phyloP scores from a whole-genome alignment of 2,888 invertebrate species.

The Mythimna lalbum region DNA sequence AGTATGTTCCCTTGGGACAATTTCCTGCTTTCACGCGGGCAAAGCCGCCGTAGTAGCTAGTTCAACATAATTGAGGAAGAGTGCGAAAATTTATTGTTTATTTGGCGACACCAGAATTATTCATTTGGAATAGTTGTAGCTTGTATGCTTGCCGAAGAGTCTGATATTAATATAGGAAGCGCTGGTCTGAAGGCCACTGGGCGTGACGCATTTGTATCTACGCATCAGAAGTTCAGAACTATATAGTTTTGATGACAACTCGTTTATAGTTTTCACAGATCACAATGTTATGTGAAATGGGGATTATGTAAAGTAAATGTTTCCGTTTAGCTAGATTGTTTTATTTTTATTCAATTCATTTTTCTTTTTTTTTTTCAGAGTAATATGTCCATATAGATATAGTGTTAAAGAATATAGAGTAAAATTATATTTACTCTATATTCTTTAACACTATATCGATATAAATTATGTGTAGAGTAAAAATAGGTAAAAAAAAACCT shows the following conservation, averaged over 20 bases:
- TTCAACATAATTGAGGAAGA: slow-evolving; percentile 68
- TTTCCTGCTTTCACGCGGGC: neutral
- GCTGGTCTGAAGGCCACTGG: slow-evolving; percentile 57
- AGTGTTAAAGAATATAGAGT: too few species aligned
- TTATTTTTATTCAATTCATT: neutral
- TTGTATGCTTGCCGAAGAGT: slow-evolving; percentile 24
- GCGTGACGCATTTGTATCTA: slow-evolving; percentile 47
- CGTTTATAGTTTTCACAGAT: slow-evolving; percentile 37
- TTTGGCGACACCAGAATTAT: slow-evolving; percentile 57
- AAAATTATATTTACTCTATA: too few species aligned
- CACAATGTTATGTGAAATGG: slow-evolving; percentile 7
- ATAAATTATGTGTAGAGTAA: too few species aligned
- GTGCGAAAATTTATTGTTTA: slow-evolving; percentile 62
- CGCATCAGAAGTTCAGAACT: slow-evolving; percentile 21
- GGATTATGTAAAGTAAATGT: slow-evolving; percentile 10
- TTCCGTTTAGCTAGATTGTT: neutral
- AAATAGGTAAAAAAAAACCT: too few species aligned
- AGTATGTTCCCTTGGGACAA: neutral
- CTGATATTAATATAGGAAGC: slow-evolving; percentile 63
- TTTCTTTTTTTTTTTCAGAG: neutral
- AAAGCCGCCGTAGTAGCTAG: neutral
- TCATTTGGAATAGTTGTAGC: slow-evolving; percentile 20
- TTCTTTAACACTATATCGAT: too few species aligned
- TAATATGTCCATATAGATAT: too few species aligned
- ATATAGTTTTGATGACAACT: slow-evolving; percentile 33